Evolutionary conservation across 2,797 vertebrate genomes (phyloP).

Genomic region (Propithecus perrieri): DNA sequence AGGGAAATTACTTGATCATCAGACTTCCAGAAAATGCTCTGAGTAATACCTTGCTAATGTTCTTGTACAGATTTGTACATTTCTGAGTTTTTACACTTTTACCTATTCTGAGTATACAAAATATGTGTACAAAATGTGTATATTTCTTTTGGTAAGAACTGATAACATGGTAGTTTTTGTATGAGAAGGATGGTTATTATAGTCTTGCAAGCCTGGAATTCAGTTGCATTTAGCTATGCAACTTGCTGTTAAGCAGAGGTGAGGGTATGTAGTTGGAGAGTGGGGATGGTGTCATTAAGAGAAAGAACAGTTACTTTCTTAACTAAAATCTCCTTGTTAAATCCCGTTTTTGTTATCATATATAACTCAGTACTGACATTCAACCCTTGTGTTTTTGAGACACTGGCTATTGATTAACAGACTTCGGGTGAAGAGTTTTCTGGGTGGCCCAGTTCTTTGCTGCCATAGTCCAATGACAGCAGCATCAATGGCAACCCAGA

Average conservation of each 20-base stretch:
- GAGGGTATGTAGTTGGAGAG: not conserved
- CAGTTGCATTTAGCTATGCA: not conserved
- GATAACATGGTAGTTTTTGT: not conserved
- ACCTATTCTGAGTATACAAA: not conserved
- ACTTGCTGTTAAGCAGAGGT: not conserved
- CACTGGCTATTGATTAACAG: not conserved
- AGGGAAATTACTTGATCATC: not conserved
- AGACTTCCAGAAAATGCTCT: conserved; percentile 7
- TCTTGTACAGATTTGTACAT: not conserved
- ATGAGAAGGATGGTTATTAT: not conserved
- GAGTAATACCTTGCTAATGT: not conserved
- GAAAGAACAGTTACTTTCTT: not conserved
- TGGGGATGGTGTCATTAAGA: not conserved
- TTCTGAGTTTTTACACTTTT: conserved; percentile 1
- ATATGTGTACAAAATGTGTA: not conserved
- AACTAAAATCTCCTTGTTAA: not conserved
- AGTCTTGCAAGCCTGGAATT: not conserved
- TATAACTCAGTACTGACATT: not conserved
- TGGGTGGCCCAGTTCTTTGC: not conserved
- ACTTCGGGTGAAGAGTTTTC: not conserved
- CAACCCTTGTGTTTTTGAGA: not conserved
- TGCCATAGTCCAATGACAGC: not conserved
- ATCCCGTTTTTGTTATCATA: not conserved
- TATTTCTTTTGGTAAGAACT: not conserved
- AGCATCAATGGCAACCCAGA: not conserved